A percentile compares a stretch with the other conserved stretches of the same genome.
These are phyloP conservation scores for Melinopterus prodromus DNA, from an alignment of 2,888 invertebrate genomes.

Conservation along the genomic window DNA sequence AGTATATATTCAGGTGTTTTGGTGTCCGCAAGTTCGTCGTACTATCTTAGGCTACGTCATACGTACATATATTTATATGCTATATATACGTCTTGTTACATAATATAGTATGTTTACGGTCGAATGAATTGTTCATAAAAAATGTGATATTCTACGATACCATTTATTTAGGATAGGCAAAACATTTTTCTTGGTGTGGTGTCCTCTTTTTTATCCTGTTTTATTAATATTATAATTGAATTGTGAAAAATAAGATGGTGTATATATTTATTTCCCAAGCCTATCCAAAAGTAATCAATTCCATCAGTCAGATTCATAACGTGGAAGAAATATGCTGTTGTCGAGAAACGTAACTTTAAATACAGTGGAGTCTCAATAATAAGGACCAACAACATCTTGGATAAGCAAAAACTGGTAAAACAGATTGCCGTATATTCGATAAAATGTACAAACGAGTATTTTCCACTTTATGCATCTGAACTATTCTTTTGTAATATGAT, in stretches of 20 bases:
- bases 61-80: not conserved
- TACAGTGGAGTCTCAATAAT: too few relatives aligned
- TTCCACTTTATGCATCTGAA: too few relatives aligned
- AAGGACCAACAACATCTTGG: too few relatives aligned
- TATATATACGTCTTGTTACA: not conserved
- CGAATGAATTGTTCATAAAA: not conserved
- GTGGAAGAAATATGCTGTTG: too few relatives aligned
- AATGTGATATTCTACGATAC: slow-evolving; percentile 4
- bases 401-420: too few relatives aligned
- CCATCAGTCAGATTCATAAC: too few relatives aligned
- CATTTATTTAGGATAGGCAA: not conserved
- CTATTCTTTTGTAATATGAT: too few relatives aligned
- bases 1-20: not conserved
- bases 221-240: not conserved
- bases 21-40: not conserved
- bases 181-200: not conserved
- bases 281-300: too few relatives aligned
- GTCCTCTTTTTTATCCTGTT: not conserved
- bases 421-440: too few relatives aligned
- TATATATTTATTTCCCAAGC: not conserved
- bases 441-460: too few relatives aligned
- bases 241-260: not conserved
- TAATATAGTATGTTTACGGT: not conserved
- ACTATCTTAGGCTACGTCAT: not conserved
- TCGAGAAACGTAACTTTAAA: too few relatives aligned